Evolutionary conservation across 1,140 invertebrate genomes (phyloP), one percentile per base, ranked within the genome.

Genomic region (Orius insidiosus): DNA sequence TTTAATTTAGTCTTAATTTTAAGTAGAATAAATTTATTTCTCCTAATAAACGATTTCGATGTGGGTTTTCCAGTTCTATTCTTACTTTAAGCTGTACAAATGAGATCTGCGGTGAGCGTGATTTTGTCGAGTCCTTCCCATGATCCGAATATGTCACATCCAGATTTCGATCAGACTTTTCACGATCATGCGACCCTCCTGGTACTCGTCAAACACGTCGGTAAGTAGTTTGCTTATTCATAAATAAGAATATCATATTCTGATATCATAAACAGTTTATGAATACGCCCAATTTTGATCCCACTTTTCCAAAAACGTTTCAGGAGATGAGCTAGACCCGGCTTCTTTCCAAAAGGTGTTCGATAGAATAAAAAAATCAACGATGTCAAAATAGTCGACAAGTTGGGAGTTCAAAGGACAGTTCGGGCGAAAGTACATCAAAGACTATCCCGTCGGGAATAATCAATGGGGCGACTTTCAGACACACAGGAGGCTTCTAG

Each of bases 391-490:
- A 50, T 67, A 31, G 38, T 57, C 60, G 85, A 86, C 63, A 82
- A 80, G 13, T 64, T 68, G 51, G 80, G 78, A 9, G 67, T 72
- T 53, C 67, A 73, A 2, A 68, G 88, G 54, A 76, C 76, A 51
- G 80, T 94, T 54, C 78, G 75, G 65, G 72, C 89, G 9, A 71
- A 38, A n/a, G 39, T 95, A 88, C 65, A 76, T 89, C 5, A 74
- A 78, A 52, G 77, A 81, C 44, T 89, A 97, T 69, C 83, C 87
- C 2, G 76, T 85, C 30, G 88, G 93, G 59, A 92, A 92, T 60
- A 94, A 92, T 67, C 87, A 94, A 55, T 96, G 92, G 92, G 89
- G 92, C 3, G 89, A 95, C 59, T 96, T 93, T 65, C 90, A 97
- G 67, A 92, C 88, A 8, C 89, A 96, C 63, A 70, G 92, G 48